Conservation (phyloP, 35 echinoderm and acorn worm genomes). For the Lytechinus variegatus region DNA sequence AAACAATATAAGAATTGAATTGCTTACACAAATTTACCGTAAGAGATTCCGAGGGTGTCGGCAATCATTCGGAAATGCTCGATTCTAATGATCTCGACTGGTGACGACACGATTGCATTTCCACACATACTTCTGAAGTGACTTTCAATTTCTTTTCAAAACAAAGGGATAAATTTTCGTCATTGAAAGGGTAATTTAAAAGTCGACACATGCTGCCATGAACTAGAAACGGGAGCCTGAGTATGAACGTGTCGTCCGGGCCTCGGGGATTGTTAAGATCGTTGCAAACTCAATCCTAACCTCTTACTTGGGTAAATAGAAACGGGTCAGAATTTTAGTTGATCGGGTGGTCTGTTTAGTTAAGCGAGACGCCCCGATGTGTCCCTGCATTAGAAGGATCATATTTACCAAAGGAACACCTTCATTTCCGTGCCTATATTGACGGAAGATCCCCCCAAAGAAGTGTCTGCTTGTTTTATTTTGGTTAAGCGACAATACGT, state of each 20-base stretch:
- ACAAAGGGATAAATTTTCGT: neutral
- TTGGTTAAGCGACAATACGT: neutral
- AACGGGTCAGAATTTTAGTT: neutral
- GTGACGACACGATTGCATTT: too few relatives aligned
- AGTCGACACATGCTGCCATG: too few relatives aligned
- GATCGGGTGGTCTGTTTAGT: neutral
- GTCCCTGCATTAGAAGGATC: neutral
- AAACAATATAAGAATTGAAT: too few relatives aligned
- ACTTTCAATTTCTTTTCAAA: neutral
- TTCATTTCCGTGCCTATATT: neutral
- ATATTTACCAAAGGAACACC: neutral
- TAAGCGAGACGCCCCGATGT: neutral
- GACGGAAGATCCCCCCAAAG: neutral
- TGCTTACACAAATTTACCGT: too few relatives aligned
- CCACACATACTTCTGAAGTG: neutral
- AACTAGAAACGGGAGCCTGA: neutral
- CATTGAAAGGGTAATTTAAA: too few relatives aligned
- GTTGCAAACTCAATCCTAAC: conserved; percentile 12
- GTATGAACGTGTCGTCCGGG: neutral
- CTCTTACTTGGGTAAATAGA: neutral
- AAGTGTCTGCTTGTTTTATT: neutral
- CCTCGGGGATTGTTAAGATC: neutral
- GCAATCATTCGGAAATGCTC: too few relatives aligned
- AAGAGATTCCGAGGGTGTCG: too few relatives aligned
- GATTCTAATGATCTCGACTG: too few relatives aligned